Conservation (phyloP, 2,113 vertebrate genomes). For the Pongo pygmaeus region DNA sequence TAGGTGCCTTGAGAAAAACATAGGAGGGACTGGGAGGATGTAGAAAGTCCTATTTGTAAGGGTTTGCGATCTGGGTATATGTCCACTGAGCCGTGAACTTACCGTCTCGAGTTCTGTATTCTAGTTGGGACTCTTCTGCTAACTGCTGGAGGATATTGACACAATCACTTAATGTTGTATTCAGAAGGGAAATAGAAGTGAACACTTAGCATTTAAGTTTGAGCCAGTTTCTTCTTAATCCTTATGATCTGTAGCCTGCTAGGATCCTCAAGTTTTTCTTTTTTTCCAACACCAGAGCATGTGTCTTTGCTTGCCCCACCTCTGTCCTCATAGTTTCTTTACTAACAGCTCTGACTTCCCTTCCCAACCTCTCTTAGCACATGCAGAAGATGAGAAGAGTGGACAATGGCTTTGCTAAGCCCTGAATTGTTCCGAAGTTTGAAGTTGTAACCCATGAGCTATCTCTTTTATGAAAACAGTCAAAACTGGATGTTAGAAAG, state of each 20-base stretch:
- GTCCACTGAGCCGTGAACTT: background rate
- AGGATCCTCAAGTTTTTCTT: background rate
- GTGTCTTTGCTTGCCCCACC: background rate
- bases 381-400: fast-evolving
- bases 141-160: background rate
- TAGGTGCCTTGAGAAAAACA: background rate
- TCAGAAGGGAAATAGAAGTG: background rate
- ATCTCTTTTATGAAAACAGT: background rate
- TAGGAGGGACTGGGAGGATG: fast-evolving
- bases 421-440: background rate
- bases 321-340: background rate
- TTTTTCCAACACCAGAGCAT: background rate
- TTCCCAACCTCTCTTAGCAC: background rate
- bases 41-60: background rate
- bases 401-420: background rate
- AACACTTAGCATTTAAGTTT: background rate
- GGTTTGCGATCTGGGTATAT: background rate
- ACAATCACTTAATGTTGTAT: background rate
- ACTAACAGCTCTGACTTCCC: background rate
- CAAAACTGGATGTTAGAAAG: background rate
- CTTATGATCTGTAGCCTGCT: background rate
- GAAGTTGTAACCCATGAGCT: background rate
- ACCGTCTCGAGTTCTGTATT: background rate
- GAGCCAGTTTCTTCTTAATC: background rate
- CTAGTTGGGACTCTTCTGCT: background rate